Base-by-base conservation (phyloP, 2,797 vertebrate species). In the Coracias cyanogaster region DNA sequence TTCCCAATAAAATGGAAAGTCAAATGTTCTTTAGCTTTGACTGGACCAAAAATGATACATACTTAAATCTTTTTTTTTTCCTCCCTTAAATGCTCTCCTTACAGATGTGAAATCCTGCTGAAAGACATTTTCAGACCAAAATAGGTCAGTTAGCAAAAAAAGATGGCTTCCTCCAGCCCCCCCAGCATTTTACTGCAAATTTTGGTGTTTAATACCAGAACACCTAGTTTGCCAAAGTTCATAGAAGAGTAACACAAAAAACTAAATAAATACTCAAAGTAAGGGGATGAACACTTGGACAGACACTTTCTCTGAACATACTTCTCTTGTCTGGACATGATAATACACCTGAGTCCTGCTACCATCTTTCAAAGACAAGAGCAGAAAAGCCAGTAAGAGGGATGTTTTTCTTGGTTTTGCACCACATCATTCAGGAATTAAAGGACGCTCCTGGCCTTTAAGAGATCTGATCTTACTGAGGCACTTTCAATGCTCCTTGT, bases 81-180 rank as follows among this genome's bases (percentile, higher is more conserved):
- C 6, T 19, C 6, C 22, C 28, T 29, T 86, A 65, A 93, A 94
- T 45, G 39, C 6, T 61, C 41, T 83, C 33, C 31, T 46, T 25
- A 61, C 16, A 82, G 58, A 76, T 25, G 31, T 57, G 48, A 88
- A 90, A 82, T 78, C 18, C 39, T 55, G 48, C 21, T 91, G 79
- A 94, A 95, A 84, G 35, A 46, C 20, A 82, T 82, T 91, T 85
- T 83, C 52, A 91, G 57, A 81, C 26, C 24, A 82, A 65, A 90
- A 48, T 11, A 84, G 2, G 21, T 25, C 76, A 24, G 45, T 82
- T 86, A 79, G 22, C 48, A 84, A 41, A 72, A 73, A 69, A 78
- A 69, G 25, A 67, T 55, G 26, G 26, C 51, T 66, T 20, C 16
- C 25, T 86, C 29, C n/a, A 24, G 5, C 45, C 24, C 25, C 12